Percentiles rank a stretch among this genome's conserved stretches.
Evolutionary conservation across 2,797 vertebrate genomes (phyloP).

Genomic region (Mareca penelope): DNA sequence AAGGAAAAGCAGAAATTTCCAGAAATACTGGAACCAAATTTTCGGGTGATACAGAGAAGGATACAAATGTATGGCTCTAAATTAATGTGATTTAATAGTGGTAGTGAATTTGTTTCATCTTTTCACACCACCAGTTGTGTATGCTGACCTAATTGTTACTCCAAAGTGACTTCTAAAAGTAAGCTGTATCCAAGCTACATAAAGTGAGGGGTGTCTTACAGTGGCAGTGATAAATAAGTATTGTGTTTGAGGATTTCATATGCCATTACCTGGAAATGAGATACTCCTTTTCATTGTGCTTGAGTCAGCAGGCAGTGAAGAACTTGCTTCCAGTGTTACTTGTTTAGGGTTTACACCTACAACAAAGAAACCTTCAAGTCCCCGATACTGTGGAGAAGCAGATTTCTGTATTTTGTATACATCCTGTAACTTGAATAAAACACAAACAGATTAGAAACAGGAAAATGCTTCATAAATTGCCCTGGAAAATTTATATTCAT

Average conservation of each 20-base stretch:
- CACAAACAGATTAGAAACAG: neutral
- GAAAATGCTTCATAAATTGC: neutral
- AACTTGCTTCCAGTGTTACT: neutral
- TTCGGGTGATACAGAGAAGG: neutral
- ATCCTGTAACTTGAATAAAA: constrained; percentile 65
- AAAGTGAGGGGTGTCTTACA: neutral
- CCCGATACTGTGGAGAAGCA: constrained; percentile 48
- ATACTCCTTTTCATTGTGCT: neutral
- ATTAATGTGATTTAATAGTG: neutral
- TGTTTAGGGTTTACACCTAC: constrained; percentile 12
- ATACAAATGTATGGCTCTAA: neutral
- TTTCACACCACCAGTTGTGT: neutral
- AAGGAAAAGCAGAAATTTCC: neutral
- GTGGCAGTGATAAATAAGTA: neutral
- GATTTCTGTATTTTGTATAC: constrained; percentile 65
- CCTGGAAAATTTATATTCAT: neutral
- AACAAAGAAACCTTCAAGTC: constrained; percentile 75
- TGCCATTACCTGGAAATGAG: constrained; percentile 62
- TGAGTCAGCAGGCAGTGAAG: neutral
- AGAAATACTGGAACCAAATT: neutral
- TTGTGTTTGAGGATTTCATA: neutral
- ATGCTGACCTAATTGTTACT: neutral
- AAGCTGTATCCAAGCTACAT: neutral
- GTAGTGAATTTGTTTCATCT: neutral
- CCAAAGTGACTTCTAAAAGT: neutral